These are phyloP conservation scores for Arenaria interpres DNA, from an alignment of 2,113 vertebrate genomes.

Conservation along the genomic window DNA sequence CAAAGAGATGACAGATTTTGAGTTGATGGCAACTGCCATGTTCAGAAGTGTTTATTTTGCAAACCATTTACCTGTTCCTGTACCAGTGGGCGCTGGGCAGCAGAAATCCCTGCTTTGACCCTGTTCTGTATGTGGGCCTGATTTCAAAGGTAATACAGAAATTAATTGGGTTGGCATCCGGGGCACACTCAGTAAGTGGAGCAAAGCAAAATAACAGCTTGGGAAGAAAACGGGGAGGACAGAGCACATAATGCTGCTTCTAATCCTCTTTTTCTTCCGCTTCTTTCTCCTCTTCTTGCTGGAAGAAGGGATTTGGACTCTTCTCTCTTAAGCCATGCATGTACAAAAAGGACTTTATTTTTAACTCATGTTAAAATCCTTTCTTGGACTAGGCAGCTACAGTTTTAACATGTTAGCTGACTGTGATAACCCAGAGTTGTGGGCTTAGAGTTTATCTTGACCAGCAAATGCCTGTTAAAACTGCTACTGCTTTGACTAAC, in stretches of 20 bases:
- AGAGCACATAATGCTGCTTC: neutral
- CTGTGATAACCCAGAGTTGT: neutral
- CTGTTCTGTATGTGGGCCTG: neutral
- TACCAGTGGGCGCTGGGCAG: neutral
- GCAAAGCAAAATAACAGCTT: neutral
- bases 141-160: neutral
- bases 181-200: neutral
- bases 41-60: neutral
- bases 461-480: slow-evolving; percentile 19
- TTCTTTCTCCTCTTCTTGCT: slow-evolving; percentile 32
- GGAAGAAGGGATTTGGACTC: slow-evolving; percentile 52
- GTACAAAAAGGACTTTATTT: slow-evolving; percentile 59
- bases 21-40: neutral
- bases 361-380: slow-evolving; percentile 48
- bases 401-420: slow-evolving; percentile 26
- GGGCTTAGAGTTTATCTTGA: slow-evolving; percentile 39
- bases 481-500: neutral
- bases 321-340: slow-evolving; percentile 34
- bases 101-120: neutral
- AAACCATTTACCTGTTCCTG: neutral
- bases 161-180: neutral
- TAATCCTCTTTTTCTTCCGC: slow-evolving; percentile 58
- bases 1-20: slow-evolving; percentile 23
- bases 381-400: slow-evolving; percentile 16
- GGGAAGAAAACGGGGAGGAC: neutral